Percentiles rank a stretch among this genome's conserved stretches.
Evolutionary conservation across 2,797 vertebrate genomes (phyloP).

Genomic region (Macrochelys suwanniensis): DNA sequence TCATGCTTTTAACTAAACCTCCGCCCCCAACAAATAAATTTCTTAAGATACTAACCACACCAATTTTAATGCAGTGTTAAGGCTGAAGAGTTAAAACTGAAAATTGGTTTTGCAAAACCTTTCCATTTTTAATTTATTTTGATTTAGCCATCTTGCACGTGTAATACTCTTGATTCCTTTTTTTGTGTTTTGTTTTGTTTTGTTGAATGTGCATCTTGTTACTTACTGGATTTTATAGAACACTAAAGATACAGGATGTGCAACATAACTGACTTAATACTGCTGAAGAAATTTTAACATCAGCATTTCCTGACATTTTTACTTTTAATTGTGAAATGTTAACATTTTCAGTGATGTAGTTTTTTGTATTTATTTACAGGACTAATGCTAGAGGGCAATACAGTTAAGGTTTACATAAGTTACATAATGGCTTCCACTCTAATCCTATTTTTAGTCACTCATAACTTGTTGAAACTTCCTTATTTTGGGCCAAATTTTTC

Average conservation of each 20-base stretch:
- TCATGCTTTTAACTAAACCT: neutral
- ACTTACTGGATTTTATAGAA: neutral
- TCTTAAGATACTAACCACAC: neutral
- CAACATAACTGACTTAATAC: neutral
- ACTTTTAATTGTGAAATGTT: neutral
- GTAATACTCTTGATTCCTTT: neutral
- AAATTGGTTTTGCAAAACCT: neutral
- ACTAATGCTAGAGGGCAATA: neutral
- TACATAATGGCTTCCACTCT: neutral
- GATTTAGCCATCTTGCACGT: neutral
- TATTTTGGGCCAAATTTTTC: neutral
- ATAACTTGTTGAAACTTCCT: neutral
- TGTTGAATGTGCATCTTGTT: neutral
- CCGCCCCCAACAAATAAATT: neutral
- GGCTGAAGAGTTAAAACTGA: neutral
- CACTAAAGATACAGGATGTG: neutral
- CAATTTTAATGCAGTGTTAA: neutral
- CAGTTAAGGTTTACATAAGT: neutral
- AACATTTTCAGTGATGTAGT: neutral
- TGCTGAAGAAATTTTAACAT: neutral
- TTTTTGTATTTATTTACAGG: neutral
- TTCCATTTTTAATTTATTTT: neutral
- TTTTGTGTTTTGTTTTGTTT: neutral
- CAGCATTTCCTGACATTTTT: neutral
- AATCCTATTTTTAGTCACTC: neutral